These are phyloP conservation scores for Microcebus jonahi DNA, from an alignment of 2,113 vertebrate genomes.

Conservation along the genomic window DNA sequence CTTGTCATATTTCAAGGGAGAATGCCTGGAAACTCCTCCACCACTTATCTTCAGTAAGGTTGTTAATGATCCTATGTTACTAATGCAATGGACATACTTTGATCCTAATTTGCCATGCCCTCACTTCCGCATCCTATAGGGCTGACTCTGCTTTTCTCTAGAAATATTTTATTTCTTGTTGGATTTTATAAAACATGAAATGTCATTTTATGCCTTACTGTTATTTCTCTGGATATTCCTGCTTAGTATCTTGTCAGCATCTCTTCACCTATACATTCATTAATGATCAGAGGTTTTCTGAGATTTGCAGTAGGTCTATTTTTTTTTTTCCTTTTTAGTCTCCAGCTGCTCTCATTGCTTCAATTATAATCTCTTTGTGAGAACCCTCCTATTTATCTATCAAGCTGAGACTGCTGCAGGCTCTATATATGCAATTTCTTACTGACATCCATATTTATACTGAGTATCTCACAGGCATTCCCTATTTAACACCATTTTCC, in stretches of 20 bases:
- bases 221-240: neutral
- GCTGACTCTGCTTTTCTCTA: neutral
- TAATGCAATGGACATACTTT: neutral
- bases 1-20: neutral
- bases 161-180: neutral
- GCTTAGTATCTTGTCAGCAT: neutral
- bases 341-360: neutral
- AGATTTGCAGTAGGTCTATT: neutral
- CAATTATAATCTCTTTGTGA: neutral
- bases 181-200: neutral
- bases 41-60: neutral
- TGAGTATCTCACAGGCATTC: neutral
- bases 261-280: neutral
- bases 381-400: neutral
- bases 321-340: neutral
- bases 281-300: neutral
- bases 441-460: neutral
- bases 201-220: neutral
- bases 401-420: neutral
- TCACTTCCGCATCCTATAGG: neutral
- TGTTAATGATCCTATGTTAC: neutral
- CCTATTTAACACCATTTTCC: neutral
- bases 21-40: neutral
- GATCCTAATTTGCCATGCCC: neutral
- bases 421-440: neutral